These are phyloP conservation scores for Volucella bombylans DNA, from an alignment of 2,888 invertebrate genomes.

Conservation along the genomic window DNA sequence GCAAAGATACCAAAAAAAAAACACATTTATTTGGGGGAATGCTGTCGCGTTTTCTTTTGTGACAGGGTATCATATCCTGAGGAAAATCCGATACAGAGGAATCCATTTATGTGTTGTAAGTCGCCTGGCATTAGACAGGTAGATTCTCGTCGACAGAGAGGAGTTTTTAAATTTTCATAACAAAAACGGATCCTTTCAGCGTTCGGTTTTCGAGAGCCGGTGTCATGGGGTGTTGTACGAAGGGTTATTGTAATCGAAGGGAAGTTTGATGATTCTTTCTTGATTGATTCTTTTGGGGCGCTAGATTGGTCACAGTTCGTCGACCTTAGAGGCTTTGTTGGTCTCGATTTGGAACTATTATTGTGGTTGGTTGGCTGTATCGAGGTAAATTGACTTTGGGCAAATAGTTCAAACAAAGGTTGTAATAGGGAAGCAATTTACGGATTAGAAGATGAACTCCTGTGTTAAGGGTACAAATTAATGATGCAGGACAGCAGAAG, in stretches of 20 bases:
- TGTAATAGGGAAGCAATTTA: slow-evolving; percentile 44
- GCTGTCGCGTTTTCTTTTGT: slow-evolving; percentile 39
- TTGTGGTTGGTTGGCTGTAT: slow-evolving; percentile 21
- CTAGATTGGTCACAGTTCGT: slow-evolving; percentile 65
- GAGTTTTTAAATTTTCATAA: slow-evolving; percentile 55
- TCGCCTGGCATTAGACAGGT: slow-evolving; percentile 40
- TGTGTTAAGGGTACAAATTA: no score
- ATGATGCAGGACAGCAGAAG: no score
- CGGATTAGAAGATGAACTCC: not conserved
- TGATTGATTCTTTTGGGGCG: slow-evolving; percentile 31
- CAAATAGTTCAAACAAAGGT: slow-evolving; percentile 23
- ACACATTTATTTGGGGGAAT: slow-evolving; percentile 34
- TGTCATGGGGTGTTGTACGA: slow-evolving; percentile 40
- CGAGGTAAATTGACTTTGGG: slow-evolving; percentile 32
- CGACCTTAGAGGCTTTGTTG: slow-evolving; percentile 49
- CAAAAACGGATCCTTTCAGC: slow-evolving; percentile 48
- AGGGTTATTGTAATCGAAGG: slow-evolving; percentile 19
- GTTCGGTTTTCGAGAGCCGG: slow-evolving; percentile 37
- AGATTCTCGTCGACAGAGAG: slow-evolving; percentile 24
- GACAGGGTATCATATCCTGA: slow-evolving; percentile 47
- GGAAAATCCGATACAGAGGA: slow-evolving; percentile 47
- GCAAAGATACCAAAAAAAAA: slow-evolving; percentile 34
- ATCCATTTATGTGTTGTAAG: slow-evolving; percentile 41
- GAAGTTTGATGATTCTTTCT: slow-evolving; percentile 9
- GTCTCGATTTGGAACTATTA: not conserved